Base-by-base conservation (phyloP, 2,888 invertebrate species). In the Panzeria rudis region DNA sequence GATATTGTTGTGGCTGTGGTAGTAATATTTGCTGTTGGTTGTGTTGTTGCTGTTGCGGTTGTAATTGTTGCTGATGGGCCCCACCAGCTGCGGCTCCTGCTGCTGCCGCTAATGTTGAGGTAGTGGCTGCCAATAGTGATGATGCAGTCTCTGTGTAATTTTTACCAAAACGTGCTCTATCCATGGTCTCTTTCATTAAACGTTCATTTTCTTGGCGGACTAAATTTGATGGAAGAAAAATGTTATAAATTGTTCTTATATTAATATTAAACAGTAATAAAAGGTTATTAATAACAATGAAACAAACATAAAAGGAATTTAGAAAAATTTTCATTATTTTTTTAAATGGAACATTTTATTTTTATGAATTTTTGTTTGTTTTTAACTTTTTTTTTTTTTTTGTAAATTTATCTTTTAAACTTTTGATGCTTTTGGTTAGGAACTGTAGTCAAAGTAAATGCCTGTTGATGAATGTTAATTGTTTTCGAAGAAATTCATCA, bases 151-250 rank as follows among this genome's bases (percentile, higher is more conserved):
- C 93, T 59, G 92, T 92, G 50, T 90, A 90, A 86, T 93, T 93
- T 88, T 91, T 92, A 87, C 90, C 90, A 88, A 91, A 91, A 82
- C 91, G 88, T 50, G 90, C 92, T 69, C 93, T 90, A 84, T 95
- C 95, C 92, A 95, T 94, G 89, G 95, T 96, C 93, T 96, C 96
- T 92, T 94, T 94, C 94, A 97, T 94, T 93, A 97, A 94, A 93
- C 96, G 96, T 94, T 97, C 97, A 94, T 97, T 97, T 94, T 97
- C 96, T 93, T 96, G 96, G 89, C 97, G 96, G 92, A 97, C 97
- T 97, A 95, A 88, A 94, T 23, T 59, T 62, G 38, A 35, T 38
- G 17, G 25, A 64, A 50, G 64, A 47, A 25, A 81, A 64, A 64
- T 35, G 8, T 59, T 29, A 29, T 25, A 62, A 50, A 29, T 54